Base-by-base conservation (phyloP, 2,113 vertebrate genomes). In the Bucco capensis region DNA sequence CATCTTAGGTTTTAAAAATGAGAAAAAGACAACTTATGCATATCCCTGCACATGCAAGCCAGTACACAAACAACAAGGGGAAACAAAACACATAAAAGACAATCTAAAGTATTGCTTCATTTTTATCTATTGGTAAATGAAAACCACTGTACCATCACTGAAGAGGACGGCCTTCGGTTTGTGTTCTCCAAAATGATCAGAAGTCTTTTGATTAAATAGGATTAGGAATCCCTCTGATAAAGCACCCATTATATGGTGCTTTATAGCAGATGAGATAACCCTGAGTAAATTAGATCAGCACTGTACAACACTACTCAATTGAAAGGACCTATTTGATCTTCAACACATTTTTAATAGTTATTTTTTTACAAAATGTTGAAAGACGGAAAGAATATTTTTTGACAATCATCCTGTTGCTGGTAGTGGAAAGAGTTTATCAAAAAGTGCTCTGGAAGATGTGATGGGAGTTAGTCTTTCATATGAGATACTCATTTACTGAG, bases 241-340 rank as follows among this genome's bases (percentile, higher is more conserved):
- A 82, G 65, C 28, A 88, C 31, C 11, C 35, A 78, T 50, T 50
- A 17, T 3, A 53, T 10, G 51, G 28, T 53, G 51, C 51, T 53
- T 53, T 4, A 53, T n/a, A 69, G 40, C 49, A 92, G 50, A 40
- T 70, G 66, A 93, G 77, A 69, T 82, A 24, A 30, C 64, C 50
- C 53, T 5, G 7, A 72, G 70, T 76, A 82, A 90, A 94, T 93
- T 69, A 87, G 51, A 62, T 82, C 66, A 76, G 42, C 33, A 47
- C 37, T 65, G 19, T 42, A 86, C 0, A 0, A 31, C 54, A 81
- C 16, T 6, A 40, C 40, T 90, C 73, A 75, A 13, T 4, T 47
- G 54, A 88, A 72, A 69, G 16, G n/a, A 90, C 12, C 21, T 86
- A 72, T 92, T 76, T 94, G 30, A n/a, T 93, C 81, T 87, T 93